Base-by-base conservation (phyloP, 2,888 invertebrate species). In the Leucoptera coffeella region DNA sequence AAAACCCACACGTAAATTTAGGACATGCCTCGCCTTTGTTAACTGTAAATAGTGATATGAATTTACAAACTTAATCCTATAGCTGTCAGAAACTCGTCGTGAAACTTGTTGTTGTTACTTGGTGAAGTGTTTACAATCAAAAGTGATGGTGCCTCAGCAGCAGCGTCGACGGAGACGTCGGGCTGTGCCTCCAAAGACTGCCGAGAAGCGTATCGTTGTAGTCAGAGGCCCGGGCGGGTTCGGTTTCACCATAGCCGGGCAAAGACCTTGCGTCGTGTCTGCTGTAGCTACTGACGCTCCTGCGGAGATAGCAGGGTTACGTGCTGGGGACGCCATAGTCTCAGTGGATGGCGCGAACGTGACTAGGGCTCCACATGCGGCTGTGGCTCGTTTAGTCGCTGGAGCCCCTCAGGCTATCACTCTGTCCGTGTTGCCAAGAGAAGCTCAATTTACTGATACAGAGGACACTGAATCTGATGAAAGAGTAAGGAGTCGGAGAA, bases 231-330 rank as follows among this genome's bases (percentile, higher is more conserved):
- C 80, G 32, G 87, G 86, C 42, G 95, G 95, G 6, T 96, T 92
- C 51, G 95, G 96, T n/a, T 96, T 96, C 50, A 96, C 95, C 12
- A 94, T 96, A 46, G 93, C 94, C 2, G 95, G 95, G 3, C 94
- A 96, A 53, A 85, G 92, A 47, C 95, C 96, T 1, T 96, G 95
- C 51, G 88, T 94, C 34, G 75, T 96, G 30, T 92, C 93, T 27
- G 93, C 91, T 42, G 94, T 96, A 40, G 93, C 93, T 2, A 73
- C 79, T 24, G 86, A 86, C 2, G 67, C 67, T 31, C 93, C 94
- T 3, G 95, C 95, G 0, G 93, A 93, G 45, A 75, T 80, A 32
- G 91, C 91, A 14, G 94, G 94, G 1, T 64, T 96, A 12, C 77
- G 91, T 14, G 88, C 93, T 17, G 95, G 95, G 0, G 94, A 96